Percentiles rank a stretch among this genome's conserved stretches.
phyloP scores from a whole-genome alignment of 2,113 vertebrate genomes.

The Litocranius walleri region DNA sequence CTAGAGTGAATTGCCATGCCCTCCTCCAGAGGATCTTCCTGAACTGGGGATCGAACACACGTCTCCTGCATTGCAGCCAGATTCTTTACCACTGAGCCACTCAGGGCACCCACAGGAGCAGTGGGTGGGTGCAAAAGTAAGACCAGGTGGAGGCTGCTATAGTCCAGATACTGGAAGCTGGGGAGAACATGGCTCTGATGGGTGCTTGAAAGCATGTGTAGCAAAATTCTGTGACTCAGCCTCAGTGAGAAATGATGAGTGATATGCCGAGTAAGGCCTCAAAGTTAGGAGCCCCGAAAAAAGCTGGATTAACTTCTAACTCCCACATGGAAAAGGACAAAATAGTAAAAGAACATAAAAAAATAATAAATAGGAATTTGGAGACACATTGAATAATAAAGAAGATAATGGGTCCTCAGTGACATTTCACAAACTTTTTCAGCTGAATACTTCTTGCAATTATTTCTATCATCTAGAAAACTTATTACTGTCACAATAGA shows the following conservation, averaged over 20 bases:
- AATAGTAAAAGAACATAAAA: background rate
- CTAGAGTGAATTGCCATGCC: background rate
- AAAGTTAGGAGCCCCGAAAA: background rate
- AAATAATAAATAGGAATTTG: background rate
- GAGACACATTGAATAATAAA: background rate
- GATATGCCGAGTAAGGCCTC: background rate
- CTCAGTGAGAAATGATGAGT: background rate
- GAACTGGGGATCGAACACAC: rapidly evolving
- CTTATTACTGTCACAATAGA: background rate
- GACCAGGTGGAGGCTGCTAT: too few species aligned
- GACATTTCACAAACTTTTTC: background rate
- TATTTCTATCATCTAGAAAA: background rate
- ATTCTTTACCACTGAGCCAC: background rate
- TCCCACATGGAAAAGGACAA: background rate
- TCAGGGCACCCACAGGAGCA: background rate
- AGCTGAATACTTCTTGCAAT: background rate
- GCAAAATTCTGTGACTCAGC: background rate
- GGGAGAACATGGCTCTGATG: rapidly evolving
- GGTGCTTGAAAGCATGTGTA: background rate
- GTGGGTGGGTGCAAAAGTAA: background rate
- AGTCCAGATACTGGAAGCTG: background rate
- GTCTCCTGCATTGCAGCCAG: background rate
- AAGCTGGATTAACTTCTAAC: background rate
- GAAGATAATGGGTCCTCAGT: background rate
- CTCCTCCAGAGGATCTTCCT: background rate